Evolutionary conservation across 1,140 invertebrate genomes (phyloP).

Genomic region (Drosophila elegans): DNA sequence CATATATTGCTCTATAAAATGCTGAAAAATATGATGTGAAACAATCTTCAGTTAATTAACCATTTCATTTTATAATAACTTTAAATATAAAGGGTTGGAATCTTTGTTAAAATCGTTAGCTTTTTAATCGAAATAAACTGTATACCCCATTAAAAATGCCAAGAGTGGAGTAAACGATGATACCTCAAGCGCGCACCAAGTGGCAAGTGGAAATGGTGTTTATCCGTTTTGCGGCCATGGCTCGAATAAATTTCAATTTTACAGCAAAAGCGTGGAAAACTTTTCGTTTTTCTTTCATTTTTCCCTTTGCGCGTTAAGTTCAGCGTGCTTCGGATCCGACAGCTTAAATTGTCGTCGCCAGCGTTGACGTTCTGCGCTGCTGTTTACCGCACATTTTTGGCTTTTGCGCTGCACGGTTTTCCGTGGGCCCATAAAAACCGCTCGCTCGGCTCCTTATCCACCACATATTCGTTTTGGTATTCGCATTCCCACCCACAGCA

Average conservation of each 20-base stretch:
- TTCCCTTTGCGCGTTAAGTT: constrained; percentile 8
- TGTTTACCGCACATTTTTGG: constrained; percentile 80
- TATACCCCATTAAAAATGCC: background rate
- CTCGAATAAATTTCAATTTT: constrained; percentile 79
- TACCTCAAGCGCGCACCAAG: constrained; percentile 56
- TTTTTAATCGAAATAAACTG: background rate
- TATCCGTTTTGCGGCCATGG: constrained; percentile 65
- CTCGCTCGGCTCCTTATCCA: constrained; percentile 2
- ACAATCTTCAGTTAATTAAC: no score
- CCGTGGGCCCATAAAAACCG: constrained; percentile 23
- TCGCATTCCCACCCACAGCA: constrained; percentile 13
- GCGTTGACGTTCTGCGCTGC: constrained; percentile 39
- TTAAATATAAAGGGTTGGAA: no score
- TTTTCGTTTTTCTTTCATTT: constrained; percentile 25
- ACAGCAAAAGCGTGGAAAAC: constrained; percentile 50
- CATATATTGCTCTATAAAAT: no score
- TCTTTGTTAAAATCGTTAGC: no score
- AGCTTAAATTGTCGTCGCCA: constrained; percentile 68
- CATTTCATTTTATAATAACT: no score
- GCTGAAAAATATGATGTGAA: no score
- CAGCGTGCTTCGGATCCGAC: constrained; percentile 42
- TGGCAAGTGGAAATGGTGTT: constrained; percentile 80
- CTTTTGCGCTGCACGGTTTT: constrained; percentile 61
- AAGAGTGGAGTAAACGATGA: constrained; percentile 2
- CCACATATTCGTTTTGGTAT: background rate